Conservation (phyloP, 2,888 invertebrate species). For the Cosmia pyralina region DNA sequence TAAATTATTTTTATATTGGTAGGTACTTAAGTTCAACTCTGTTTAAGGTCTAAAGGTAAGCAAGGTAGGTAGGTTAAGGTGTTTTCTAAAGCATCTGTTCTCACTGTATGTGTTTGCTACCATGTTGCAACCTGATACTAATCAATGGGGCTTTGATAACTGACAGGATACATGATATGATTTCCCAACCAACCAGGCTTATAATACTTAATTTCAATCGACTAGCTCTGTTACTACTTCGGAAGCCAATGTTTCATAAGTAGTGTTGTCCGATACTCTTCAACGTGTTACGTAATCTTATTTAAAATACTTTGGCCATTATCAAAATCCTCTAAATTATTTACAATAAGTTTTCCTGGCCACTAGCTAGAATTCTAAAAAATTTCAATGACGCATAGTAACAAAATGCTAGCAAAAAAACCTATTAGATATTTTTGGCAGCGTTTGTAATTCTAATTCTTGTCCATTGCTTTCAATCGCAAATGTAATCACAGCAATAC, state of each 20-base stretch:
- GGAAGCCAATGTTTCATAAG: not conserved
- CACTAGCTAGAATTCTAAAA: slow-evolving; percentile 4
- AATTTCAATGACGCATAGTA: slow-evolving; percentile 38
- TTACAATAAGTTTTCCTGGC: not conserved
- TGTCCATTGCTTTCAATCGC: slow-evolving; percentile 11
- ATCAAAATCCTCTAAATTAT: slow-evolving; percentile 1
- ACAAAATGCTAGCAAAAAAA: slow-evolving; percentile 16
- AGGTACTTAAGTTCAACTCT: not conserved
- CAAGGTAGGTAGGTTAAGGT: no score
- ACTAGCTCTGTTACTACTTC: not conserved
- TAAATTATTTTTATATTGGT: slow-evolving; percentile 50
- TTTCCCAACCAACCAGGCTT: not conserved
- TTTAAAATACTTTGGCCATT: not conserved
- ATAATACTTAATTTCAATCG: no score
- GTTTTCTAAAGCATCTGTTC: not conserved
- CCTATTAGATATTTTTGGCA: slow-evolving; percentile 42
- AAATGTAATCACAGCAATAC: slow-evolving; percentile 6
- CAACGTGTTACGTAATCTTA: not conserved
- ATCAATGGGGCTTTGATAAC: not conserved
- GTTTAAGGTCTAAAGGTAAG: not conserved
- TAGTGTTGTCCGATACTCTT: not conserved
- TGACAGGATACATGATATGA: not conserved
- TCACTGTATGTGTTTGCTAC: not conserved
- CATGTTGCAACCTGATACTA: not conserved
- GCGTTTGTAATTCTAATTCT: slow-evolving; percentile 7